Base-by-base conservation (phyloP, 2,113 vertebrate genomes). In the Seriola aureovittata region DNA sequence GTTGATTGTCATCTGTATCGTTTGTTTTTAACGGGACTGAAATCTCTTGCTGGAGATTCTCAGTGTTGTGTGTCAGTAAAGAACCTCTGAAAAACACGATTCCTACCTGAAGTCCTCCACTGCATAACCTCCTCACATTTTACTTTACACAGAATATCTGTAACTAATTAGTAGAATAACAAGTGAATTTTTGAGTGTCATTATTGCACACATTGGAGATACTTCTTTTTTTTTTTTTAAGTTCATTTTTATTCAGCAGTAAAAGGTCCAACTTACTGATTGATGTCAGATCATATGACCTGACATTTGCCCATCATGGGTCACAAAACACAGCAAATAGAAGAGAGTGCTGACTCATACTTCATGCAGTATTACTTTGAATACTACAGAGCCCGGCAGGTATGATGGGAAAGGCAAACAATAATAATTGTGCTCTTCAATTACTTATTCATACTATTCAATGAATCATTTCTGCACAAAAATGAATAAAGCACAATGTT, bases 1-100 rank as follows among this genome's bases (percentile, higher is more conserved):
- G 85, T 62, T 78, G 73, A 84, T 59, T 11, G 34, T 70, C 78
- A 71, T 71, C 65, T 77, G 73, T 16, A 2, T 32, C 3, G 19
- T 46, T 65, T 70, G 23, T 42, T 68, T 78, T 72, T 11, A 29
- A 29, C 25, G 14, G 50, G 25, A 34, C 8, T 62, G 42, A 19
- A 52, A 13, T 76, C 29, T 55, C 4, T 40, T 58, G 40, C 46
- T 23, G 40, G 52, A 59, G 42, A 36, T 29, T 68, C 5, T 66
- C 36, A 34, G 36, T 76, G 60, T 38, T 12, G 42, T 59, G 34
- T 34, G 40, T 68, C 38, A 52, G 19, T 32, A 29, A 4, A 46
- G 36, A 54, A 73, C 57, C 21, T 55, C 25, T 71, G 23, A 62
- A 38, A 29, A 21, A 23, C 40, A 50, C 1, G 9, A 17, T 14